phyloP scores from a whole-genome alignment of 2,888 invertebrate genomes.

The Lepidonotus clava region DNA sequence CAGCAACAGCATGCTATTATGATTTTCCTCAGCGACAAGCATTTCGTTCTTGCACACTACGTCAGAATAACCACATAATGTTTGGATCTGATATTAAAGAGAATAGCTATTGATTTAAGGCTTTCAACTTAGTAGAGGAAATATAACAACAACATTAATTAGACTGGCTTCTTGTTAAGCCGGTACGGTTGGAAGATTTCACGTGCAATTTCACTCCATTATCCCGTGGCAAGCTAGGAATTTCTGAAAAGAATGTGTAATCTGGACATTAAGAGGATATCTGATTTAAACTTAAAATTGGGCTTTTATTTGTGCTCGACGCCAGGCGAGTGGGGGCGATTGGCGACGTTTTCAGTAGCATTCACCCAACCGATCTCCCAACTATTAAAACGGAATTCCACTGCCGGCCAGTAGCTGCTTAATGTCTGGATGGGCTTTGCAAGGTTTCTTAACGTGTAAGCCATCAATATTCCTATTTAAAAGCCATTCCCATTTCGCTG shows the following conservation, averaged over 20 bases:
- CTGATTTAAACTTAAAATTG: background rate
- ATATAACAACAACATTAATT: background rate
- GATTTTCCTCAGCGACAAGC: too few species aligned
- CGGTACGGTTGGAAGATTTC: background rate
- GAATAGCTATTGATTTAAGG: too few species aligned
- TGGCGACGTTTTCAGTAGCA: background rate
- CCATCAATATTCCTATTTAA: background rate
- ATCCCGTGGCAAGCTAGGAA: background rate
- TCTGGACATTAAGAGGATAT: background rate
- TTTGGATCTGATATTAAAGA: too few species aligned
- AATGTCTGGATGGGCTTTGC: background rate
- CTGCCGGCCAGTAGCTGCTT: background rate
- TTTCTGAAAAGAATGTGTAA: background rate
- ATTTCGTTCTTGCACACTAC: too few species aligned
- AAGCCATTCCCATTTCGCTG: background rate
- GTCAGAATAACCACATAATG: too few species aligned
- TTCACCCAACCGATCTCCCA: background rate
- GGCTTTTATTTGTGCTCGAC: background rate
- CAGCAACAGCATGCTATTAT: too few species aligned
- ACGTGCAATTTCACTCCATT: conserved; percentile 1
- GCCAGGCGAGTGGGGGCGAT: conserved; percentile 16
- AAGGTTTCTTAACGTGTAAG: background rate
- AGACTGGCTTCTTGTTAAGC: background rate
- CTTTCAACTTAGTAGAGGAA: background rate
- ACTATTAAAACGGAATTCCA: background rate